Evolutionary conservation across 2,113 vertebrate species (phyloP), one percentile per base, ranked within the genome.

Genomic region (Anser cygnoides): DNA sequence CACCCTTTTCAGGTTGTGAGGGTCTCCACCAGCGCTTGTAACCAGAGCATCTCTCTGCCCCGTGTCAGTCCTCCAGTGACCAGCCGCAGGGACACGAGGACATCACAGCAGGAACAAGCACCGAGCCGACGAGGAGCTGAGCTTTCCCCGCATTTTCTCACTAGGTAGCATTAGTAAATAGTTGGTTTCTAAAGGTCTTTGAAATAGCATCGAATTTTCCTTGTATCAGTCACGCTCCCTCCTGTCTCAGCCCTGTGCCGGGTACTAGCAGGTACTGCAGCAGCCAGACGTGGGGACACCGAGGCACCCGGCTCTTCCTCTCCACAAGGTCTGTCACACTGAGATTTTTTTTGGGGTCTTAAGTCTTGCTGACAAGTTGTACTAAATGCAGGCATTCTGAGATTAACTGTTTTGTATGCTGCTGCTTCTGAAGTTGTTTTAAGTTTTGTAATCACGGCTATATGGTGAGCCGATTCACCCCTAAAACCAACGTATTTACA

Each of bases 201-300:
- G 39, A 88, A 79, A 62, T 12, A 1, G 16, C 16, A 13, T 6
- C 3, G 39, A 29, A 31, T 41, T 87, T 80, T 71, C 41, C 25
- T 43, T 63, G 5, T 37, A 3, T 46, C 28, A 11, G 23, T 3
- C 3, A 0, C 2, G 0, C 28, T 62, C n/a, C 55, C 29, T 10
- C 29, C 21, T 37, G 20, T 21, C 37, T 43, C 55, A 0, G 46
- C 46, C 46, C 46, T 9, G 29, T 33, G 46, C 13, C 37, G 57
- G 68, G 19, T 63, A 55, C 43, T 28, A 41, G 29, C 1, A 29
- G 59, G 4, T 8, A 7, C 10, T 5, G 0, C 9, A 35, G 11
- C 0, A 14, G 68, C 9, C 13, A n/a, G 29, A 52, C 8, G 2
- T 17, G 46, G 61, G 52, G 58, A 12, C 71, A 54, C 19, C 5